Evolutionary conservation across 2,797 vertebrate species (phyloP), one percentile per base, ranked within the genome.

Genomic region (Chelmon rostratus): DNA sequence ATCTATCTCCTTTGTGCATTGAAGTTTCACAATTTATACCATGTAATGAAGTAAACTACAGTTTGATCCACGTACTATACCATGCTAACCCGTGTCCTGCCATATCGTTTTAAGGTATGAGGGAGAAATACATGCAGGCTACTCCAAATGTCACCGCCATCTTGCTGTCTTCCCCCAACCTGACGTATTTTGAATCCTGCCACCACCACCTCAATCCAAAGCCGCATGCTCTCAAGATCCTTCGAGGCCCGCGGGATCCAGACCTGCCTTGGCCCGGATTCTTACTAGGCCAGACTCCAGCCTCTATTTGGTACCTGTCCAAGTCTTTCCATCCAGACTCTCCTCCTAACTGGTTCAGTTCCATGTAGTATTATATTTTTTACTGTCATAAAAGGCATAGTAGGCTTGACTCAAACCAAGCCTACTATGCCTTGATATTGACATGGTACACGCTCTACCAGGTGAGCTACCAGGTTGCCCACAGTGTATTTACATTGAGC

Each of bases 251-350:
- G 0, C 92, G 88, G 16, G 97, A 99, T 63, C 97, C 97, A 87
- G 98, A 99, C 74, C 92, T 99, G 52, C 98, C 98, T 0, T 99
- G 98, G 98, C 97, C 97, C 0, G 98, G 98, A 12, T 99, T 99
- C 76, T 50, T 99, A 44, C 87, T 99, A 54, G 98, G 98, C 46
- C 98, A 99, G 92, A 99, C 97, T 0, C 97, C 98, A 11, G 97
- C 97, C 16, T 99, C 98, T 0, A 96, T 99, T 33, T 99, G 98
- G 98, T 99, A 98, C 9, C 19, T 7, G 8, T 62, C n/a, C 2
- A 42, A 13, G 1, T 59, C 3, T 67, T 58, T 64, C 4, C 1
- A 42, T 10, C 0, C 12, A 56, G 25, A 63, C 46, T 40, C 50
- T 16, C 31, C 46, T 37, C n/a, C 40, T 21, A n/a, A 54, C 18